Base-by-base conservation (phyloP, 2,113 vertebrate species). In the Dromiciops gliroides region DNA sequence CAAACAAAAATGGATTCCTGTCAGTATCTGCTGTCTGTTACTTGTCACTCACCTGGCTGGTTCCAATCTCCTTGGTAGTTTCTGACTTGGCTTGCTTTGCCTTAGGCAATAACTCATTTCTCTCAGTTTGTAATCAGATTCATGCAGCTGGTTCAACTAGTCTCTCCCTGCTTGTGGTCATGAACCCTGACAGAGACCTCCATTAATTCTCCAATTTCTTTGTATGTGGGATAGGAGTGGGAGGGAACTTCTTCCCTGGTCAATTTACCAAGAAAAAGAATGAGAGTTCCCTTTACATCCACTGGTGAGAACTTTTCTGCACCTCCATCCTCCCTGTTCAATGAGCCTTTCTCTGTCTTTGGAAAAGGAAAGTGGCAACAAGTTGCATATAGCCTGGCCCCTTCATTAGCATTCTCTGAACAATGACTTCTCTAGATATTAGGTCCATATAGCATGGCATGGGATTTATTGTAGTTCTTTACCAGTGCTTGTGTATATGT, bases 121-220 rank as follows among this genome's bases (percentile, higher is more conserved):
- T 83, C 67, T 83, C 37, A 83, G n/a, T 83, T 44, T 83, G 67
- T 44, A 83, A 83, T 83, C n/a, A 83, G 67, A 83, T 44, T 83
- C n/a, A 0, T 44, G n/a, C n/a, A 83, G 67, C 67, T 83, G n/a
- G 67, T 83, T 83, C 67, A 83, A 83, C 67, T 83, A 83, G 67
- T 83, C 67, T 83, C 67, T 83, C 67, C 67, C 67, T 83, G n/a
- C 67, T 83, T 83, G 67, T 83, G 67, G 67, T 83, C 67, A 83
- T 83, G 67, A 83, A 83, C 67, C n/a, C n/a, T 83, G 67, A 83
- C 19, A 83, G n/a, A 83, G n/a, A 83, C 67, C 67, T 83, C 67
- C 67, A 83, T 83, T 83, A 83, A 83, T 83, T 83, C 67, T 83
- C 67, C 67, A 83, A 23, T 83, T 83, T 83, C 67, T 83, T 83